These are phyloP conservation scores for Gulo gulo DNA, from an alignment of 2,113 vertebrate species.

Conservation along the genomic window DNA sequence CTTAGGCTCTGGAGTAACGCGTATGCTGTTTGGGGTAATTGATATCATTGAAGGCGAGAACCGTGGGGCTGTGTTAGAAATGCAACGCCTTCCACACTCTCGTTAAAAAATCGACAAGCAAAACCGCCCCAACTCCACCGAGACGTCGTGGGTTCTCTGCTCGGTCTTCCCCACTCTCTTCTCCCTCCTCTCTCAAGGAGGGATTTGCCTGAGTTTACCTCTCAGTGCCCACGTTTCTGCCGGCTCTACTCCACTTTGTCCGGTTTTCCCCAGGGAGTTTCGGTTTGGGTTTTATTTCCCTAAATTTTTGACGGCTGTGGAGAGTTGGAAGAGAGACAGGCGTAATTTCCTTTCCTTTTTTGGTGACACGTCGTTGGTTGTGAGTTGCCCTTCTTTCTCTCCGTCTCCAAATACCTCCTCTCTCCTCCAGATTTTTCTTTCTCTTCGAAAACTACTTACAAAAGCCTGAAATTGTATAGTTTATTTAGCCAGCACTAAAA, in stretches of 20 bases:
- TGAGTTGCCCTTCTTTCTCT: constrained; percentile 9
- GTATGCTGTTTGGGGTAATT: constrained; percentile 36
- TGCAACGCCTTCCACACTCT: constrained; percentile 1
- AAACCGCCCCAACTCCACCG: not conserved
- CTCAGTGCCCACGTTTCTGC: not conserved
- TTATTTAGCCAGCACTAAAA: not conserved
- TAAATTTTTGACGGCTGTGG: not conserved
- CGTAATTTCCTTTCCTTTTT: constrained; percentile 45
- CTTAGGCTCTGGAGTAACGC: constrained; percentile 49
- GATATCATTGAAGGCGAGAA: constrained; percentile 48
- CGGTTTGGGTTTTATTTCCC: not conserved
- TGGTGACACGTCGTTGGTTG: not conserved
- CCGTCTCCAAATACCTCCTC: not conserved
- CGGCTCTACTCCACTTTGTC: not conserved
- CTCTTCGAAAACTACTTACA: not conserved
- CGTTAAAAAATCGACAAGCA: not conserved
- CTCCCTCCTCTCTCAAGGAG: not conserved
- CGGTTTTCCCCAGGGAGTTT: not conserved
- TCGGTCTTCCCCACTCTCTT: not conserved
- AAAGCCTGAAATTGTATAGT: constrained; percentile 36
- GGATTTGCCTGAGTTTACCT: constrained; percentile 50
- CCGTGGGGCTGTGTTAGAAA: constrained; percentile 48
- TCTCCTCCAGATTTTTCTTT: not conserved
- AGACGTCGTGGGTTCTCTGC: not conserved
- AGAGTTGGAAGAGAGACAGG: not conserved